A percentile compares a stretch with the other conserved stretches of the same genome.
phyloP scores from a whole-genome alignment of 2,113 vertebrate species.

The Lagopus leucura region DNA sequence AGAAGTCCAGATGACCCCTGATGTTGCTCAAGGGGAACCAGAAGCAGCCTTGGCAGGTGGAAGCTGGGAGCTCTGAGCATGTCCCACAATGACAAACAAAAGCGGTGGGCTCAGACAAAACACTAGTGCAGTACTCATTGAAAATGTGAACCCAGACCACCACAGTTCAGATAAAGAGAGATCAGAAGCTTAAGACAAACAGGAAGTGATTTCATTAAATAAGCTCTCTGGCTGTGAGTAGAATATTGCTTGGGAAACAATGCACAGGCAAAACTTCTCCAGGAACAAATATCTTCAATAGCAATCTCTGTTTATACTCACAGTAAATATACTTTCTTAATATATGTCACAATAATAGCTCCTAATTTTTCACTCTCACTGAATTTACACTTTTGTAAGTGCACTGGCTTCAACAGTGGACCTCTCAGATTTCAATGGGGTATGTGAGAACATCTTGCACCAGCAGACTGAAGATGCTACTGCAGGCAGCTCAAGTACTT shows the following conservation, averaged over 20 bases:
- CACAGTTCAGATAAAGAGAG: neutral
- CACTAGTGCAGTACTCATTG: neutral
- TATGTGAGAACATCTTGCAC: neutral
- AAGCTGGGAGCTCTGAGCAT: neutral
- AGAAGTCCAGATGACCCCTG: neutral
- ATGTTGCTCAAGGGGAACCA: neutral
- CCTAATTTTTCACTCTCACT: slow-evolving; percentile 22
- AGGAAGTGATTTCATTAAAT: slow-evolving; percentile 48
- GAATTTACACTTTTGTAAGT: neutral
- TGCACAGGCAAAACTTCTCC: neutral
- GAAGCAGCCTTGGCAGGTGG: neutral
- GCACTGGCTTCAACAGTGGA: neutral
- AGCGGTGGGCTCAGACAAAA: neutral
- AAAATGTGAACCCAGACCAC: neutral
- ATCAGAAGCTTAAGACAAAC: slow-evolving; percentile 35
- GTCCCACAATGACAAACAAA: neutral
- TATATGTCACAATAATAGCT: slow-evolving; percentile 22
- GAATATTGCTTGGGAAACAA: slow-evolving; percentile 22
- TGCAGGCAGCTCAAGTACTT: neutral
- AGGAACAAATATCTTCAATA: neutral
- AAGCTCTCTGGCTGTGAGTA: neutral
- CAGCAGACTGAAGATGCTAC: neutral
- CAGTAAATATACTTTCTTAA: slow-evolving; percentile 41
- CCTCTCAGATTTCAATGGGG: neutral
- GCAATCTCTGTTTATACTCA: slow-evolving; percentile 29